Percentiles rank a stretch among this genome's conserved stretches.
phyloP scores from a whole-genome alignment of 2,113 vertebrate species.

The Sander vitreus region DNA sequence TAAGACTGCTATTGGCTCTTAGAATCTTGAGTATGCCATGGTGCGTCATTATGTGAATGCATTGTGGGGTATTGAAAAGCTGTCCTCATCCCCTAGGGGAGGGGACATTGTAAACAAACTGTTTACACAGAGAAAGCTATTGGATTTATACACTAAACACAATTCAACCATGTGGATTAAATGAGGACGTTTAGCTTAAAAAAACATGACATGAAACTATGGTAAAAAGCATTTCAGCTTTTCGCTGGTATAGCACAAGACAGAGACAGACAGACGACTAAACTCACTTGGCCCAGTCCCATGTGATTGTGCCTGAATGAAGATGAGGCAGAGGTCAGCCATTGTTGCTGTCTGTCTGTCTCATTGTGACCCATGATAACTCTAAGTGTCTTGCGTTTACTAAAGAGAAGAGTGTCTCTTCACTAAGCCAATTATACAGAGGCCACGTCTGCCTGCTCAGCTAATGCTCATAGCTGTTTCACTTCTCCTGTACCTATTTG shows the following conservation, averaged over 20 bases:
- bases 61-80: neutral
- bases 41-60: neutral
- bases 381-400: slow-evolving; percentile 32
- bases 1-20: neutral
- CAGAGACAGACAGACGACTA: slow-evolving; percentile 1
- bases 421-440: slow-evolving; percentile 73
- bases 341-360: slow-evolving; percentile 34
- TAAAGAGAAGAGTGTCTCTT: slow-evolving; percentile 48
- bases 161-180: neutral
- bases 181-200: neutral
- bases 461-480: slow-evolving; percentile 31
- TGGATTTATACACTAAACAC: neutral
- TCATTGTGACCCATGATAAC: slow-evolving; percentile 41
- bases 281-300: slow-evolving; percentile 2
- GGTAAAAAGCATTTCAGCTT: neutral
- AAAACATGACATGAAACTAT: neutral
- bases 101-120: neutral
- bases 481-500: neutral
- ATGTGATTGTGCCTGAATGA: slow-evolving; percentile 26
- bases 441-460: slow-evolving; percentile 45
- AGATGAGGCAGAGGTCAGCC: slow-evolving; percentile 27
- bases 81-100: neutral
- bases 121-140: neutral
- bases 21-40: neutral
- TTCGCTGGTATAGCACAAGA: neutral